Base-by-base conservation (phyloP, 2,113 vertebrate species). In the Fregata magnificens region DNA sequence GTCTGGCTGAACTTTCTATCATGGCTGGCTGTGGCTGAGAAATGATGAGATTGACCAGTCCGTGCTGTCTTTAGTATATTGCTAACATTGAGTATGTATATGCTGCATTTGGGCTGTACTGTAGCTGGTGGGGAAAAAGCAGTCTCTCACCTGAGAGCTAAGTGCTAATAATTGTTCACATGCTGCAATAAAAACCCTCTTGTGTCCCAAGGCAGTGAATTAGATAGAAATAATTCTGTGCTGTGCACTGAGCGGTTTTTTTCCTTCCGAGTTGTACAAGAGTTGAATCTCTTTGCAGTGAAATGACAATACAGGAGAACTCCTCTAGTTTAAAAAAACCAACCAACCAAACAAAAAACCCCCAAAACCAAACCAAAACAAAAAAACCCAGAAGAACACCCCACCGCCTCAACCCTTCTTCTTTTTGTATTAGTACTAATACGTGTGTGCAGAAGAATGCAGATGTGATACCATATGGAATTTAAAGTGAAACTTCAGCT, bases 51-150 rank as follows among this genome's bases (percentile, higher is more conserved):
- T 25, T 20, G 52, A 90, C 71, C 21, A 25, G 80, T 82, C n/a
- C 0, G 1, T 62, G 70, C 58, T 82, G 50, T 20, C 55, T 63
- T 82, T 10, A 24, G 31, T 62, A 13, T 52, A 22, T 31, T 69
- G 62, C n/a, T 67, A 9, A 3, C 0, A 2, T 34, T 0, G 2
- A 47, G 42, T 50, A 36, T 0, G 0, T 28, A 25, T 15, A 5
- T 42, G 65, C 45, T 83, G 58, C 18, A 4, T 12, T 72, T 34
- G 61, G 52, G 61, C 65, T 87, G 13, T 34, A 3, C n/a, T 79
- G 42, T 16, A 53, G 69, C 69, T 89, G 69, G 53, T 36, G 50
- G 50, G 42, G 16, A 74, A 72, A 70, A 22, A 88, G 28, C 29
- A 83, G 59, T 45, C 42, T 88, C 92, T 88, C 42, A 45, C 70